Evolutionary conservation across 2,113 vertebrate genomes (phyloP).

Genomic region (Manacus vitellinus): DNA sequence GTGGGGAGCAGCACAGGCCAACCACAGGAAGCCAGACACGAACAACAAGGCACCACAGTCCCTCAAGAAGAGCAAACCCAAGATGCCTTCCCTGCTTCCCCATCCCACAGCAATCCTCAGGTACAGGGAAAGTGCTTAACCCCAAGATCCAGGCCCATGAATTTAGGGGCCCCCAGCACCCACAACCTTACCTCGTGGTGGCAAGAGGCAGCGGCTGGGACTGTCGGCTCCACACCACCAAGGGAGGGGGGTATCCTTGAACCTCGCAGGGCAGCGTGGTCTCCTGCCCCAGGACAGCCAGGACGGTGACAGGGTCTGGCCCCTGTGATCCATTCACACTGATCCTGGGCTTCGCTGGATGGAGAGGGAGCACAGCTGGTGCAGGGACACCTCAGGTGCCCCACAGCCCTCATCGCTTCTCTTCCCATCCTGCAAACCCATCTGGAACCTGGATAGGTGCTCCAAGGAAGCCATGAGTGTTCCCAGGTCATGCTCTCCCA

Average conservation of each 20-base stretch:
- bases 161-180: neutral
- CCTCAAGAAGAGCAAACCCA: neutral
- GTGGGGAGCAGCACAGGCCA: neutral
- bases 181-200: constrained; percentile 74
- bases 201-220: constrained; percentile 72
- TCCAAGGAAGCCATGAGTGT: neutral
- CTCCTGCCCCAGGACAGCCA: constrained; percentile 80
- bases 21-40: neutral
- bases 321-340: constrained; percentile 5
- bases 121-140: neutral
- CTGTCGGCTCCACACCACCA: constrained; percentile 85
- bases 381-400: neutral
- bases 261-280: constrained; percentile 85
- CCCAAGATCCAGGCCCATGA: rapidly evolving
- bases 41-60: neutral
- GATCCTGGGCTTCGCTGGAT: constrained; percentile 84
- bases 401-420: neutral
- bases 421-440: neutral
- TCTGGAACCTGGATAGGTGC: neutral
- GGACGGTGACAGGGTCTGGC: constrained; percentile 58
- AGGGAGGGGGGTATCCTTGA: constrained; percentile 81
- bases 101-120: neutral
- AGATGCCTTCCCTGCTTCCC: neutral
- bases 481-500: neutral
- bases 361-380: neutral